Conservation (phyloP, 2,888 invertebrate species). For the Eupithecia subumbrata region DNA sequence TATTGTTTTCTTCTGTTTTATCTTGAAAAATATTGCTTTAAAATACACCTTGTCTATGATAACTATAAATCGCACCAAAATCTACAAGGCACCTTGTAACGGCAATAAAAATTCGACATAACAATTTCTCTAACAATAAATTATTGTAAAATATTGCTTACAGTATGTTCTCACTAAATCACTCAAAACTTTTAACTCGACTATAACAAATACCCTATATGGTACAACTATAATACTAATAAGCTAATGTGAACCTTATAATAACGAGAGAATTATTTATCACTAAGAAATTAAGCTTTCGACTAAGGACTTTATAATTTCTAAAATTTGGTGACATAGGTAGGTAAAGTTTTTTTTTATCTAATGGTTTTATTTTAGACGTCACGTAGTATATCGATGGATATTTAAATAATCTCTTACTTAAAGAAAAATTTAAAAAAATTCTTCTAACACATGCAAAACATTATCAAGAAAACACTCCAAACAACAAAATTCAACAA, state of each 20-base stretch:
- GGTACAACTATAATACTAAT: conserved; percentile 54
- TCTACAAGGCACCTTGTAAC: conserved; percentile 56
- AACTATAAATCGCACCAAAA: conserved; percentile 52
- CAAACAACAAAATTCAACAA: not conserved
- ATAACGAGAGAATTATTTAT: not conserved
- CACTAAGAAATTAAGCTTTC: not conserved
- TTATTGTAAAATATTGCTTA: conserved; percentile 40
- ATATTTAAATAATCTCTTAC: not conserved
- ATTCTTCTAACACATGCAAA: not conserved
- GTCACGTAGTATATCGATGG: not conserved
- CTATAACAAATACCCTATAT: conserved; percentile 28
- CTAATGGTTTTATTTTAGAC: not conserved
- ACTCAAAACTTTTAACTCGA: conserved; percentile 28
- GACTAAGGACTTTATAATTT: not conserved
- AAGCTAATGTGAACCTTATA: conserved; percentile 57
- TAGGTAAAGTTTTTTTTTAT: too few relatives aligned
- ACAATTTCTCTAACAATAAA: conserved; percentile 19
- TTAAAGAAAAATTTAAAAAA: not conserved
- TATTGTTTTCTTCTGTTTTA: not conserved
- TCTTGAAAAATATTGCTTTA: conserved; percentile 13
- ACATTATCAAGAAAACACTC: conserved; percentile 5
- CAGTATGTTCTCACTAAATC: conserved; percentile 34
- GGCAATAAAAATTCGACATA: conserved; percentile 22
- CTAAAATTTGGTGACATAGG: not conserved
- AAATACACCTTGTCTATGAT: conserved; percentile 16